Base-by-base conservation (phyloP, 1,140 invertebrate genomes). In the Listronotus bonariensis region DNA sequence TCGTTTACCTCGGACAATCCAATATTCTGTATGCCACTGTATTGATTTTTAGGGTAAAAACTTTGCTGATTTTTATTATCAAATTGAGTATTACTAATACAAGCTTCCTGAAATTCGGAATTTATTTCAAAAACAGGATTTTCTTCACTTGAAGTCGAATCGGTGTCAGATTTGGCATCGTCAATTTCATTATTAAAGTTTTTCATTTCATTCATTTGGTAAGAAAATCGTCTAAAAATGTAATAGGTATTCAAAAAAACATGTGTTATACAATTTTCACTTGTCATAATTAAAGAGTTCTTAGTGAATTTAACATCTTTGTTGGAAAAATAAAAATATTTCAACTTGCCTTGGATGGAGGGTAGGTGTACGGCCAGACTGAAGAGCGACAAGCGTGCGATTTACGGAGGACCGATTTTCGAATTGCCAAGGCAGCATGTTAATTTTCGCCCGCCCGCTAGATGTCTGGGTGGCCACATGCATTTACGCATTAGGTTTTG, bases 191-290 rank as follows among this genome's bases (percentile, higher is more conserved):
- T 10, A 32, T 49, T 54, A 49, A 63, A 58, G 17, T 32, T 41
- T 17, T 56, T 63, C 49, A 71, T 56, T 51, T 71, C 69, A n/a
- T 51, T 61, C 52, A 69, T 61, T 69, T 68, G 67, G 43, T 63
- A 40, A 10, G 56, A 53, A 43, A 60, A 67, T 20, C 61, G 31
- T 32, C 55, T 62, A 38, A 7, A 59, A 49, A 43, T n/a, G 17
- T 10, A 4, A 9, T 18, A 56, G 2, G 38, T 40, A 26, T 26
- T 3, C 1, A 26, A 26, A 26, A 26, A n/a, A n/a, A n/a, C n/a
- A n/a, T n/a, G n/a, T n/a, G 20, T 26, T 26, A 26, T 5, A 26
- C 20, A 26, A 26, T 26, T 26, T 26, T 26, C 5, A 26, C 20
- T 26, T 3, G 2, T 26, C 5, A 26, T 5, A 26, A 26, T 1